Base-by-base conservation (phyloP, 2,888 invertebrate genomes). In the Rhopalosiphum nymphaeae region DNA sequence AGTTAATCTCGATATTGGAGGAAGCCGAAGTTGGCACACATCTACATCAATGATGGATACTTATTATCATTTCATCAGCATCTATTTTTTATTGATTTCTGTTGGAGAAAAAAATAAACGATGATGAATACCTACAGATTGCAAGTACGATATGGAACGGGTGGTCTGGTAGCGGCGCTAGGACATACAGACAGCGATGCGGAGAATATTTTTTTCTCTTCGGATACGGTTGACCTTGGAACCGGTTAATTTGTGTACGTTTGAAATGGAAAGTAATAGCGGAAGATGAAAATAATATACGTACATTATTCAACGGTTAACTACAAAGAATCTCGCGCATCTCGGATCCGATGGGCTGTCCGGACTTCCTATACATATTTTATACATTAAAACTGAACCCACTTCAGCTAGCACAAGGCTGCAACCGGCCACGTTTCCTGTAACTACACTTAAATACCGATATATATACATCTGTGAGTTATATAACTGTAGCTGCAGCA, bases 261-360 rank as follows among this genome's bases (percentile, higher is more conserved):
- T 46, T 5, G 44, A 16, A 86, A 91, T 46, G 85, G 91, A 91
- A 91, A 91, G 91, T 91, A 91, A 91, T 57, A 86, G 91, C 44
- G n/a, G 29, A 78, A 78, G 78, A 78, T 21, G 16, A 53, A 88
- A 56, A 88, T 53, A n/a, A 53, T 88, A 4, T 29, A 78, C n/a
- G 25, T 88, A 21, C 21, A 16, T n/a, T 53, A 88, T n/a, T n/a
- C 25, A 36, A 88, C 21, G n/a, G 25, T 87, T 36, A 36, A 88
- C 36, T 36, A 36, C 85, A 25, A 85, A 26, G 36, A 88, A 88
- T 53, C 13, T 78, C 36, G 36, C 46, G 46, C 29, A 5, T 46
- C 29, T 29, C 4, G 7, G 86, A 86, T n/a, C 7, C 46, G 44
- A 44, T 29, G 46, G 46, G 26, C 26, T n/a, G 86, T 26, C 46